phyloP scores from a whole-genome alignment of 2,113 vertebrate genomes.

The Menidia beryllina region DNA sequence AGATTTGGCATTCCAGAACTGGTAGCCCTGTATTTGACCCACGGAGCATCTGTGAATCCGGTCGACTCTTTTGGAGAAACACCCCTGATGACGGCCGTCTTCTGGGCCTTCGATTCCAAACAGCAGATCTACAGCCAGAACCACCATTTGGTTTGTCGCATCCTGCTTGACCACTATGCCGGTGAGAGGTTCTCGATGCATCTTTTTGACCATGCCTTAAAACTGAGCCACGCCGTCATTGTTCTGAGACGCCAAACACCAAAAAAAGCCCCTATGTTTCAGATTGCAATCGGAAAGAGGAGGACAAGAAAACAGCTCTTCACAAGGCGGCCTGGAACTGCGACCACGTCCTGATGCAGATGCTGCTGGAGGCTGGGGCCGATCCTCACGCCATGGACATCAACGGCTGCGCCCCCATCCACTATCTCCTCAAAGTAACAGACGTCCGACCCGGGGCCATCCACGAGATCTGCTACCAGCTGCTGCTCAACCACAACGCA shows the following conservation, averaged over 20 bases:
- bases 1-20: slow-evolving; percentile 89
- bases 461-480: slow-evolving; percentile 91
- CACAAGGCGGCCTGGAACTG: slow-evolving; percentile 98
- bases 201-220: neutral
- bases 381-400: slow-evolving; percentile 90
- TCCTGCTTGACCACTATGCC: slow-evolving; percentile 88
- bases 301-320: slow-evolving; percentile 90
- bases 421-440: slow-evolving; percentile 93
- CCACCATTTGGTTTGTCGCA: slow-evolving; percentile 90
- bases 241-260: neutral
- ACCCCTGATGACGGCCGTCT: slow-evolving; percentile 87
- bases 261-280: neutral
- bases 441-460: slow-evolving; percentile 84
- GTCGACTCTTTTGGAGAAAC: slow-evolving; percentile 89
- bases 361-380: slow-evolving; percentile 92
- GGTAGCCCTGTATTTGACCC: slow-evolving; percentile 85
- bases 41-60: slow-evolving; percentile 86
- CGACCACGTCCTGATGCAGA: slow-evolving; percentile 89
- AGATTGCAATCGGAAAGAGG: slow-evolving; percentile 88
- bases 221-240: neutral
- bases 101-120: slow-evolving; percentile 89
- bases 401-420: slow-evolving; percentile 91
- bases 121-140: slow-evolving; percentile 89
- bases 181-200: slow-evolving; percentile 35
- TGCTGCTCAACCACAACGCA: slow-evolving; percentile 92